Conservation (phyloP, 2,797 vertebrate species). For the Columba guinea region DNA sequence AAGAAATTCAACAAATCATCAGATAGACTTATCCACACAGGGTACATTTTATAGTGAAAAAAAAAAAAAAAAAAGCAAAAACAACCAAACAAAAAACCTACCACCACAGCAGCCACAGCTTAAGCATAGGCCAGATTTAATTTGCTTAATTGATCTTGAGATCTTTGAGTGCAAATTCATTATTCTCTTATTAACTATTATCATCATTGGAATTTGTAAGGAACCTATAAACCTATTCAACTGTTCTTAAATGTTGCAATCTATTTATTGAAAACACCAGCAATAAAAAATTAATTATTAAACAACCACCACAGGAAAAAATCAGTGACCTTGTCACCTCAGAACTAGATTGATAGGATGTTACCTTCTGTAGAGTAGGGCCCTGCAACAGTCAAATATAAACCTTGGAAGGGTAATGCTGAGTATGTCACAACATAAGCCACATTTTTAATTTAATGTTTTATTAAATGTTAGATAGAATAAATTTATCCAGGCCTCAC, state of each 20-base stretch:
- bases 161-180: slow-evolving; percentile 67
- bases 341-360: slow-evolving; percentile 71
- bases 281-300: slow-evolving; percentile 84
- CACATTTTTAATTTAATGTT: slow-evolving; percentile 83
- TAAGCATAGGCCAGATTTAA: slow-evolving; percentile 26
- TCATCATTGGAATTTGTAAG: slow-evolving; percentile 74
- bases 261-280: slow-evolving; percentile 76
- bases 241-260: slow-evolving; percentile 76
- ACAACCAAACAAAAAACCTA: neutral
- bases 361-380: slow-evolving; percentile 64
- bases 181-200: slow-evolving; percentile 66
- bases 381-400: slow-evolving; percentile 68
- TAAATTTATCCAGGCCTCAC: slow-evolving; percentile 76
- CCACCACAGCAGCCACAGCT: neutral
- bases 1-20: slow-evolving; percentile 56
- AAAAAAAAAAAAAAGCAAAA: neutral
- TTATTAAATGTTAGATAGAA: slow-evolving; percentile 80
- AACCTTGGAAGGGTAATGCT: slow-evolving; percentile 73
- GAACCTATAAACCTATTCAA: slow-evolving; percentile 75
- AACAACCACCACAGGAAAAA: slow-evolving; percentile 76
- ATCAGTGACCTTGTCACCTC: slow-evolving; percentile 75
- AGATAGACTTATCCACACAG: slow-evolving; percentile 4
- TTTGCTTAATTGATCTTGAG: slow-evolving; percentile 62
- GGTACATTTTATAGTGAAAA: neutral
- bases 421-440: slow-evolving; percentile 75